A percentile compares a stretch with the other conserved stretches of the same genome.
Conservation (phyloP, 64 coral and sea anemone genomes). For the Acropora yongei region DNA sequence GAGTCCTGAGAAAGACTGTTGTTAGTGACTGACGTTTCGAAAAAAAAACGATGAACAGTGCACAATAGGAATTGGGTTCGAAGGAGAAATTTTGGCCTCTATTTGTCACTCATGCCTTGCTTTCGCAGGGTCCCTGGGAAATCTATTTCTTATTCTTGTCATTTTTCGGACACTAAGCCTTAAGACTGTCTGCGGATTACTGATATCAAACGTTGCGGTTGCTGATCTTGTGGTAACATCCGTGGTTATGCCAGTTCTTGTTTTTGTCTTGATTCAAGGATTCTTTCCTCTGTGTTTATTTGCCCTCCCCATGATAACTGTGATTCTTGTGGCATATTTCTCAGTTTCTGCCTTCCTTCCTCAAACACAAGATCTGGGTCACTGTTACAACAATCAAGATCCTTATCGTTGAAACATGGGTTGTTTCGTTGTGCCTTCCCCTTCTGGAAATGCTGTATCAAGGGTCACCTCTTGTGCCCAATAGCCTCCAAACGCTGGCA, state of each 20-base stretch:
- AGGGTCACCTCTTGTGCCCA: neutral
- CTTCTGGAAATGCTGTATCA: neutral
- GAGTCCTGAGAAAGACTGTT: no score
- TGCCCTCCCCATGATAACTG: no score
- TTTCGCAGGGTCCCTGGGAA: neutral
- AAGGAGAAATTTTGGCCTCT: neutral
- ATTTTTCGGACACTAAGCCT: neutral
- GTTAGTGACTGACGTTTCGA: no score
- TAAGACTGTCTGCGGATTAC: neutral
- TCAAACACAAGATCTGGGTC: neutral
- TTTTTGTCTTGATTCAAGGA: neutral
- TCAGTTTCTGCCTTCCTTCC: neutral
- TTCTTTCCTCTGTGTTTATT: neutral
- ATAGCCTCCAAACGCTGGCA: neutral
- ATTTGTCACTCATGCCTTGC: neutral
- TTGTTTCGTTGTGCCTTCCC: neutral
- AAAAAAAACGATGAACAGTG: neutral
- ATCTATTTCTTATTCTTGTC: neutral
- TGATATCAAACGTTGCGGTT: neutral
- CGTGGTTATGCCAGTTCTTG: neutral
- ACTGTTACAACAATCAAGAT: neutral
- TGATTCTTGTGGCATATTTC: neutral
- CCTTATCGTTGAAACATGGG: neutral
- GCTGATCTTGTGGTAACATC: neutral
- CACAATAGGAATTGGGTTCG: neutral